Conservation (phyloP, 2,797 vertebrate species). For the Tragopan temminckii region DNA sequence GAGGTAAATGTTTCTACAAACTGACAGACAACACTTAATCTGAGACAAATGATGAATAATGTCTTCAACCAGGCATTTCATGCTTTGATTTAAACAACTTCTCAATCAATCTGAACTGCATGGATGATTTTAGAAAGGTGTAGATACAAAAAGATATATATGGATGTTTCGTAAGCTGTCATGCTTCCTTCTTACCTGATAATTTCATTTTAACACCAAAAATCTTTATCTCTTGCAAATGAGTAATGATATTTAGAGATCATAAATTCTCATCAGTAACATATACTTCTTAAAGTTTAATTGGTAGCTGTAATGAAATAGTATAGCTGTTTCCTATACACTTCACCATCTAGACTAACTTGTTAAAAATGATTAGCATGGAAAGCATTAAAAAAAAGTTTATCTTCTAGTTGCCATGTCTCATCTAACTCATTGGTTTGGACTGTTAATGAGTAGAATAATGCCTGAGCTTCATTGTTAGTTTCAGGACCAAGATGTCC, state of each 20-base stretch:
- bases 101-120: not conserved
- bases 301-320: not conserved
- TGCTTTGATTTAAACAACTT: not conserved
- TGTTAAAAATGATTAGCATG: not conserved
- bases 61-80: not conserved
- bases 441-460: not conserved
- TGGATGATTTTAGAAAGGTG: not conserved
- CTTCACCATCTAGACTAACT: not conserved
- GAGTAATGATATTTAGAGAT: not conserved
- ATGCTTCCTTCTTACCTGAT: not conserved
- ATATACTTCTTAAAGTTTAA: not conserved
- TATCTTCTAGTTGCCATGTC: not conserved
- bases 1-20: not conserved
- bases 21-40: not conserved
- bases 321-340: not conserved
- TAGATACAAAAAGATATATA: not conserved
- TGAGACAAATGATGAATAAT: accelerated
- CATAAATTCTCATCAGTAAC: not conserved
- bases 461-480: accelerated
- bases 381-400: not conserved
- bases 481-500: not conserved
- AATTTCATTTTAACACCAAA: not conserved
- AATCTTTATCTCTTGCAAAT: not conserved
- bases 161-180: not conserved
- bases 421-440: not conserved